These are phyloP conservation scores for Suncus etruscus DNA, from an alignment of 2,113 vertebrate genomes.

Conservation along the genomic window DNA sequence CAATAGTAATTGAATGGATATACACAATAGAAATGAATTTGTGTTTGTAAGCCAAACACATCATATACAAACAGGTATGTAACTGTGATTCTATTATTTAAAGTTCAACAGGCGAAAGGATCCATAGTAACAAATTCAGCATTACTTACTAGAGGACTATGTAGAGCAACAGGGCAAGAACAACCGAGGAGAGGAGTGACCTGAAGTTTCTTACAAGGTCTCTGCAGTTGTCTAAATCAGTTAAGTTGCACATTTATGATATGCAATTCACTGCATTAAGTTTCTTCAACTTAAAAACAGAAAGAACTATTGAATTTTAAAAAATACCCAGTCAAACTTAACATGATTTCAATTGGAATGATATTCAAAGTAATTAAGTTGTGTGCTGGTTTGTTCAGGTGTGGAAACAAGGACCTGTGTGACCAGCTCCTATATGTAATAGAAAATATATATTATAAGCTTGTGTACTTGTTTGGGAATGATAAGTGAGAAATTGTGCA, in stretches of 20 bases:
- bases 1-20: neutral
- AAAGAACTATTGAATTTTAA: neutral
- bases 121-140: neutral
- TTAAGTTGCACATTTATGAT: neutral
- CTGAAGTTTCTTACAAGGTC: neutral
- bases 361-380: neutral
- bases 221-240: neutral
- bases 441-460: neutral
- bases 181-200: neutral
- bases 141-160: neutral
- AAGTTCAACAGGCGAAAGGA: neutral
- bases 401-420: neutral
- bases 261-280: neutral
- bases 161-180: fast-evolving
- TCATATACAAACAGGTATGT: neutral
- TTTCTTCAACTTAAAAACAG: constrained; percentile 1
- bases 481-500: neutral
- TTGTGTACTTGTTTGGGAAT: neutral
- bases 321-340: neutral
- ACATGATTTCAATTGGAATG: constrained; percentile 12
- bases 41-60: neutral
- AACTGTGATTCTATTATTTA: neutral
- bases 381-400: too few species aligned
- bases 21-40: neutral
- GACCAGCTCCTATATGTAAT: neutral